These are phyloP conservation scores for Ptychodera flava DNA, from an alignment of 35 echinoderm and acorn worm species.

Conservation along the genomic window DNA sequence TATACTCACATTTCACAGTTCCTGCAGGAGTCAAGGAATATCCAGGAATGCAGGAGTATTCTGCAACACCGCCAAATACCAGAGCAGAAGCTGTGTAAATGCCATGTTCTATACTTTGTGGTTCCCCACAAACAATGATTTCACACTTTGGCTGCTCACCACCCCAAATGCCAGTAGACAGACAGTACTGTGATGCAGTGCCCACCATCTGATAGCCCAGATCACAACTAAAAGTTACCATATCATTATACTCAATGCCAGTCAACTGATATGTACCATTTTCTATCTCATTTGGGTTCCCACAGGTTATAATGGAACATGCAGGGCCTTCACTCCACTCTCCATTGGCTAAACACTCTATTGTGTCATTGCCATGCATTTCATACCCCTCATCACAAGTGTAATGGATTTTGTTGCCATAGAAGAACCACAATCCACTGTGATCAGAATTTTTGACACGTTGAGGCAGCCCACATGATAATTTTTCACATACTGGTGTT, in stretches of 20 bases:
- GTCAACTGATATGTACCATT: not conserved
- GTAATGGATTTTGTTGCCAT: conserved; percentile 20
- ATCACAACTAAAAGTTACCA: not conserved
- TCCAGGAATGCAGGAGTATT: conserved; percentile 8
- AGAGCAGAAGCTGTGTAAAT: not conserved
- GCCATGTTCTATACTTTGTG: not conserved
- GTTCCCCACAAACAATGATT: not conserved
- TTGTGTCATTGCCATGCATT: not conserved
- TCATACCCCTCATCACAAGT: conserved; percentile 28
- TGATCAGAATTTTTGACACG: not conserved
- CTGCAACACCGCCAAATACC: not conserved
- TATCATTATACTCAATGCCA: too few species aligned
- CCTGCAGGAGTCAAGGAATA: not conserved
- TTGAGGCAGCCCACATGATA: not conserved
- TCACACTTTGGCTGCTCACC: not conserved
- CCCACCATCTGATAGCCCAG: not conserved
- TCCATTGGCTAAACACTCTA: not conserved
- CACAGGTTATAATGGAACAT: not conserved
- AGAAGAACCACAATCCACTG: not conserved
- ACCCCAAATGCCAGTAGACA: conserved; percentile 11
- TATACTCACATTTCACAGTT: not conserved
- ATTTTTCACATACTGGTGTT: not conserved
- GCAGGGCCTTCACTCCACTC: not conserved
- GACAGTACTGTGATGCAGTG: not conserved
- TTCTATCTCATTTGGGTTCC: not conserved